Base-by-base conservation (phyloP, 1,140 invertebrate genomes). In the Leucophenga varia region DNA sequence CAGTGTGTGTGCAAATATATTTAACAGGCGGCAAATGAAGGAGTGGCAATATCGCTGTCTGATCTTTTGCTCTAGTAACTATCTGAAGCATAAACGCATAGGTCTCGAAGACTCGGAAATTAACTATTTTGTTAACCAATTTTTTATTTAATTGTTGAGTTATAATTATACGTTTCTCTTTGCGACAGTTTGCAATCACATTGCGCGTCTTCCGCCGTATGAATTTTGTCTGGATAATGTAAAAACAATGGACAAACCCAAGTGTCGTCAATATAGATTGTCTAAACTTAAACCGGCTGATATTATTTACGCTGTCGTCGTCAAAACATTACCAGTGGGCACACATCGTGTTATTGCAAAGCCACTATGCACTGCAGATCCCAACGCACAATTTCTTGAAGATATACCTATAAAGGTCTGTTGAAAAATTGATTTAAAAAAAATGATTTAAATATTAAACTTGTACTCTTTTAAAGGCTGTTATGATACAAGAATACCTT, bases 391-490 rank as follows among this genome's bases (percentile, higher is more conserved):
- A 75, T 88, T 89, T 78, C 85, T 93, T 21, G 86, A 86, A 38
- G 89, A 93, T 76, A 83, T 93, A 47, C 87, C 86, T 74, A 85
- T 93, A 42, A 91, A 89, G 82, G 90, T 86, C n/a, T n/a, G n/a
- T n/a, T n/a, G n/a, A n/a, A n/a, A n/a, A n/a, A n/a, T n/a, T n/a
- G n/a, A n/a, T n/a, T n/a, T n/a, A n/a, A n/a, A n/a, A n/a, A n/a
- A n/a, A n/a, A n/a, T n/a, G n/a, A n/a, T n/a, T n/a, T n/a, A n/a
- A n/a, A n/a, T n/a, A n/a, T 10, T 9, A 12, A 25, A 28, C 13
- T 12, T 34, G 3, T 5, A 6, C 8, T 30, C 10, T 6, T 6
- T 47, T 43, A 2, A 21, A 65, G 63, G 59, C 63, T n/a, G 30
- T 52, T n/a, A 68, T 65, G 4, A 16, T 45, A 9, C 64, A 57